Evolutionary conservation across 1,140 invertebrate genomes (phyloP), one percentile per base, ranked within the genome.

Genomic region (Drosophila elegans): DNA sequence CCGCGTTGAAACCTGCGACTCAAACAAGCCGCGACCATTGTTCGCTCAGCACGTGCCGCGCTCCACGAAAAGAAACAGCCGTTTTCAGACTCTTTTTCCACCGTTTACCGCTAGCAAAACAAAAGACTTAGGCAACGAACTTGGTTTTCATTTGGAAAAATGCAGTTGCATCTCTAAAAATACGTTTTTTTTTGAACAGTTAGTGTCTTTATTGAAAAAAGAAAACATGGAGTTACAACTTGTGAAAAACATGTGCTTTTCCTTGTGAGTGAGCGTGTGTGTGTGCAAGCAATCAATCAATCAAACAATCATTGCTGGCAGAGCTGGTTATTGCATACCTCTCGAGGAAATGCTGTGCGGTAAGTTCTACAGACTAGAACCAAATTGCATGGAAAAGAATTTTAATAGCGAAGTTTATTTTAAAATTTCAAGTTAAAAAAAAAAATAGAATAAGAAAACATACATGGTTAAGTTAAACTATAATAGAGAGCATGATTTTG

Each of bases 1-100:
- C 45, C 4, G 59, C 46, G 38, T 21, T 38, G 12, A 62, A 13
- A 34, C 21, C 38, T 25, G 53, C 48, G 57, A 36, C 74, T 88
- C 83, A 86, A 88, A 86, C 75, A 88, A 79, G 74, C 79, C 71
- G 74, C 83, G 83, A 86, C 75, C 83, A 88, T 88, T 86, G 83
- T 86, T 82, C 79, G 83, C 60, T 62, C 42, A 86, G 78, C 82
- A 86, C 82, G 82, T 88, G 78, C 78, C 83, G 71, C 75, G 61
- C 69, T 46, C 39, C 29, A 39, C 48, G 38, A 36, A 34, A 57
- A 36, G 32, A 25, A 57, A 10, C 34, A 52, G 36, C 27, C 55
- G n/a, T 13, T 49, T 29, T 4, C 41, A 2, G 41, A 44, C 42
- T 51, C 29, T 51, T 10, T 12, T 9, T 21, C 41, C 51, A 46